Evolutionary conservation across 2,113 vertebrate species (phyloP).

Genomic region (Stigmatopora argus): DNA sequence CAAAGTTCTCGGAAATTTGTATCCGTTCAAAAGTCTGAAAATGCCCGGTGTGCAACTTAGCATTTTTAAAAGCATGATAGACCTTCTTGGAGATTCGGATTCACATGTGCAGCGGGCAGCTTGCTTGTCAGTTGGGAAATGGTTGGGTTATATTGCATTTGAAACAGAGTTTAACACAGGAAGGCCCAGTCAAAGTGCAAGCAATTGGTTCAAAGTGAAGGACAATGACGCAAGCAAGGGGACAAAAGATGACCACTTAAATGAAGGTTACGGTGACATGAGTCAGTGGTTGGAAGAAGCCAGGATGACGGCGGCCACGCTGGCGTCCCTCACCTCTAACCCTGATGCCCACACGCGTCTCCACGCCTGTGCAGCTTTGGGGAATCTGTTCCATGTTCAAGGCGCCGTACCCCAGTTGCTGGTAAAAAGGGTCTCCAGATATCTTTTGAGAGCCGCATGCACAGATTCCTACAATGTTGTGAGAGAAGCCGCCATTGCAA

Average conservation of each 20-base stretch:
- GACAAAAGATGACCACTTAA: constrained; percentile 4
- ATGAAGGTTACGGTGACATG: constrained; percentile 5
- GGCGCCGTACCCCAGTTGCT: constrained; percentile 42
- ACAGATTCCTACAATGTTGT: constrained; percentile 62
- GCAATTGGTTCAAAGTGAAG: constrained; percentile 13
- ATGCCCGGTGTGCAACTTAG: constrained; percentile 15
- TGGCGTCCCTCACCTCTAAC: constrained; percentile 56
- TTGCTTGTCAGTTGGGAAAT: constrained; percentile 64
- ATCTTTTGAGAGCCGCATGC: constrained; percentile 59
- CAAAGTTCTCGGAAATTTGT: constrained; percentile 74
- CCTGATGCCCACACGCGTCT: constrained; percentile 61
- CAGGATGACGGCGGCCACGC: constrained; percentile 31
- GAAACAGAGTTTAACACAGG: constrained; percentile 13
- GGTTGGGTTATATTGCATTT: constrained; percentile 55
- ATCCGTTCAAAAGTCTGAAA: constrained; percentile 28
- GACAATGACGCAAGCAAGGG: constrained; percentile 11
- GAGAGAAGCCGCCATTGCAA: constrained; percentile 56
- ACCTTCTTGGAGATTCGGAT: constrained; percentile 51
- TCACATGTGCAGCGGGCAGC: constrained; percentile 53
- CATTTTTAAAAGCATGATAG: constrained; percentile 56
- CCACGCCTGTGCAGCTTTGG: constrained; percentile 62
- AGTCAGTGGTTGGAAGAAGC: constrained; percentile 56
- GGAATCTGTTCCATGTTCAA: constrained; percentile 48
- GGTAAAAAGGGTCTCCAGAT: constrained; percentile 32
- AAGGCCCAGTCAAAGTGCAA: constrained; percentile 1